These are phyloP conservation scores for Hippocampus guttulatus DNA, from an alignment of 2,113 vertebrate species.

Conservation along the genomic window DNA sequence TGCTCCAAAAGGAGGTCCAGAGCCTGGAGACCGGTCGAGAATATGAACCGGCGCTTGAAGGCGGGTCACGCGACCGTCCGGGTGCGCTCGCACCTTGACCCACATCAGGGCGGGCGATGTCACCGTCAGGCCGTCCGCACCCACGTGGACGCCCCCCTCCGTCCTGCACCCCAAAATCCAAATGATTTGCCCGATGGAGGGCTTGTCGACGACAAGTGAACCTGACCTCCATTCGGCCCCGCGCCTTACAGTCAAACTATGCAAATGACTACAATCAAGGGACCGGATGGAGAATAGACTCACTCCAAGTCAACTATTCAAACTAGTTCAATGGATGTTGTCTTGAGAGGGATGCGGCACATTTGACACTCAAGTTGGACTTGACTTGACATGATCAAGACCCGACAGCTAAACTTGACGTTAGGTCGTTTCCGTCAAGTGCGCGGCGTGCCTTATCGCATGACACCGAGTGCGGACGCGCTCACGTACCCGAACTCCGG, in stretches of 20 bases:
- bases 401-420: no score
- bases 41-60: neutral
- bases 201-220: neutral
- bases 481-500: slow-evolving; percentile 76
- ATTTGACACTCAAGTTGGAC: no score
- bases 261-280: no score
- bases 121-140: slow-evolving; percentile 81
- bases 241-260: no score
- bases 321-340: no score
- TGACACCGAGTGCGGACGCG: no score
- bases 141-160: slow-evolving; percentile 82
- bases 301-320: no score
- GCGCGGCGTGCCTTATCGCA: no score
- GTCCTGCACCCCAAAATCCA: slow-evolving; percentile 70
- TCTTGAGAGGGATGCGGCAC: no score
- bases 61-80: neutral
- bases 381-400: no score
- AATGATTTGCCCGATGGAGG: neutral
- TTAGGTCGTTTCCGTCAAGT: no score
- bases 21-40: slow-evolving; percentile 70
- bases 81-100: slow-evolving; percentile 79
- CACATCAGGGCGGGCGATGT: slow-evolving; percentile 96
- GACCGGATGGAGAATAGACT: no score
- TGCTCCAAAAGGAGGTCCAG: slow-evolving; percentile 86
- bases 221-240: neutral